These are phyloP conservation scores for Sebastes itinus DNA, from an alignment of 2,797 vertebrate species.

Conservation along the genomic window DNA sequence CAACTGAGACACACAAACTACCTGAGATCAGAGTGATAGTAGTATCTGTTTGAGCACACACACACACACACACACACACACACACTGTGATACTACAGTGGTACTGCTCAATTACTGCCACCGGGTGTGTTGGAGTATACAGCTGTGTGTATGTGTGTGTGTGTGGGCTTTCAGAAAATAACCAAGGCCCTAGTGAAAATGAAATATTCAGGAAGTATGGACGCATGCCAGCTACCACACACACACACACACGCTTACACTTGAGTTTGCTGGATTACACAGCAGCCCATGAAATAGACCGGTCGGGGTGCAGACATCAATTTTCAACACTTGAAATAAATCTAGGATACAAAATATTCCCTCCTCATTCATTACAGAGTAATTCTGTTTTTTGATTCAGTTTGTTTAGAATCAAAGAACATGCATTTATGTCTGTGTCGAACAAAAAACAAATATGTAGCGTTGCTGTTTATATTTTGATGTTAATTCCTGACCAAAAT, in stretches of 20 bases:
- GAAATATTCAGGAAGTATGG: constrained; percentile 42
- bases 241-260: constrained; percentile 11
- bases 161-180: constrained; percentile 26
- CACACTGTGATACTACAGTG: background rate
- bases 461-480: constrained; percentile 1
- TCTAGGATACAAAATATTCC: constrained; percentile 27
- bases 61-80: background rate
- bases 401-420: background rate
- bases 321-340: constrained; percentile 46
- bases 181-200: constrained; percentile 32
- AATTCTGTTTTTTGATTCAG: background rate
- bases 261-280: constrained; percentile 7
- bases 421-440: background rate
- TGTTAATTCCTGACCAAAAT: constrained; percentile 10
- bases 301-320: constrained; percentile 24
- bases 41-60: background rate
- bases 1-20: background rate
- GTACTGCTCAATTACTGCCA: constrained; percentile 42
- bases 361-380: constrained; percentile 1
- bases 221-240: background rate
- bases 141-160: background rate
- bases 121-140: background rate
- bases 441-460: background rate
- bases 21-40: constrained; percentile 15
- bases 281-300: constrained; percentile 26